Conservation (phyloP, 2,888 invertebrate species). For the Cotesia congregata region DNA sequence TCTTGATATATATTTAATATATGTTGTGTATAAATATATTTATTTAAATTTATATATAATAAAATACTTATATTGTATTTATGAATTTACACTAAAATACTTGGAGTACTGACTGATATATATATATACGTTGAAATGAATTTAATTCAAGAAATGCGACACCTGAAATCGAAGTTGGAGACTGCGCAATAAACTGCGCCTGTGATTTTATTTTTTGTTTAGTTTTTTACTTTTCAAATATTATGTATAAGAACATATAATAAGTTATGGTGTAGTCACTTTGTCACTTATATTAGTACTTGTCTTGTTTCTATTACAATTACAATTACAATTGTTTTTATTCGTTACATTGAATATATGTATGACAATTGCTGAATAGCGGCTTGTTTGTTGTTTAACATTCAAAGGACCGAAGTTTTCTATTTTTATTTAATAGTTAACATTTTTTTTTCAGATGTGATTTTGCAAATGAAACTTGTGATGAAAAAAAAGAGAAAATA, state of each 20-base stretch:
- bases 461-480: too few species aligned
- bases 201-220: not conserved
- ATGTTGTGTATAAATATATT: not conserved
- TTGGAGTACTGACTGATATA: not conserved
- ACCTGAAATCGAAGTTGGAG: conserved; percentile 29
- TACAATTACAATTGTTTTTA: not conserved
- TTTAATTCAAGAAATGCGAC: conserved; percentile 12
- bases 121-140: conserved; percentile 3
- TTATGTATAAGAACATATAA: too few species aligned
- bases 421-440: not conserved
- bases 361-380: not conserved
- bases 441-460: not conserved
- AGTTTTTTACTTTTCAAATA: not conserved
- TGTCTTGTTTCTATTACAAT: not conserved
- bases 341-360: not conserved
- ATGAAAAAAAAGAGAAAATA: not conserved
- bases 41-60: not conserved
- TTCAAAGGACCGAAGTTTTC: not conserved
- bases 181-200: conserved; percentile 11
- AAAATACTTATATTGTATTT: not conserved
- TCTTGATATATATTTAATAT: not conserved
- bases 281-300: too few species aligned
- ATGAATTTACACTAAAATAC: not conserved
- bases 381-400: not conserved
- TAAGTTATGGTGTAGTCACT: too few species aligned